Percentiles rank a stretch among this genome's conserved stretches.
phyloP scores from a whole-genome alignment of 2,888 invertebrate genomes.

The Dryococelus australis region DNA sequence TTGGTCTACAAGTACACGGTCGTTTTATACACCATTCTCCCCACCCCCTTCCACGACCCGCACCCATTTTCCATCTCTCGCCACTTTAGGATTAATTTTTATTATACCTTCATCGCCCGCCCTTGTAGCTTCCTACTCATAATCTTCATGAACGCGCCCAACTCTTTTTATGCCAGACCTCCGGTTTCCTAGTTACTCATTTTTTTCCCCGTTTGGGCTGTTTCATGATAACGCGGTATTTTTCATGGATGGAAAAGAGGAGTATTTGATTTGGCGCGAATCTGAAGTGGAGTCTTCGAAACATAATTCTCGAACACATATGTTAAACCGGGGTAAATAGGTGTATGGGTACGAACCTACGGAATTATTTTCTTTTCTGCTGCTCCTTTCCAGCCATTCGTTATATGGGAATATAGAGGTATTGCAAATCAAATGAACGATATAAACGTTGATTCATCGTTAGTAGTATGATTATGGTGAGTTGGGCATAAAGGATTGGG shows the following conservation, averaged over 20 bases:
- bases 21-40: neutral
- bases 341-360: neutral
- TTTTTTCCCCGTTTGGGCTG: neutral
- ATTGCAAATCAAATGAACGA: neutral
- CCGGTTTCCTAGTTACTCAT: slow-evolving; percentile 4
- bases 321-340: neutral
- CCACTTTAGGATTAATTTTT: slow-evolving; percentile 30
- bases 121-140: slow-evolving; percentile 11
- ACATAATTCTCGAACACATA: neutral
- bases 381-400: neutral
- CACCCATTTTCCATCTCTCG: slow-evolving; percentile 13
- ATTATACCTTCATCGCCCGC: slow-evolving; percentile 22
- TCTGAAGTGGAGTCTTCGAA: neutral
- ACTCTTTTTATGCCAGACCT: neutral
- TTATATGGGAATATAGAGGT: neutral
- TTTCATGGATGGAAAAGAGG: neutral
- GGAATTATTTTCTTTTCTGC: neutral
- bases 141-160: slow-evolving; percentile 21
- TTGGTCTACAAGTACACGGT: slow-evolving; percentile 16
- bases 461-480: too few species aligned
- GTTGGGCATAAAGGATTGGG: too few species aligned
- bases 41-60: neutral
- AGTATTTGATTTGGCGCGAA: neutral
- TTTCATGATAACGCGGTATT: neutral
- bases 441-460: too few species aligned